phyloP scores from a whole-genome alignment of 2,113 vertebrate species.

The Oreochromis niloticus region DNA sequence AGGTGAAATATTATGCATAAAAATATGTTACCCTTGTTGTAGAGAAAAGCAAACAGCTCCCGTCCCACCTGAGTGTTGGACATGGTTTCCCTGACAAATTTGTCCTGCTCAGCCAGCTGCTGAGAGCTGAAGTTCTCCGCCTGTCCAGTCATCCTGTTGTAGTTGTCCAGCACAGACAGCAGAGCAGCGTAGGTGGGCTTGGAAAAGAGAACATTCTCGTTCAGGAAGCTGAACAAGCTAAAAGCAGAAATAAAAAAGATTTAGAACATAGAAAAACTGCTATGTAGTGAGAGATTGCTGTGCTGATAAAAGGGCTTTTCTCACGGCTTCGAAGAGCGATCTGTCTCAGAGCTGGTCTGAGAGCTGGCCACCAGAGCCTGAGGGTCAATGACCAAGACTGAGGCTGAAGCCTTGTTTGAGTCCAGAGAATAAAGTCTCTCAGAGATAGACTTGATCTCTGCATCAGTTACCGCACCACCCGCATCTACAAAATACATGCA shows the following conservation, averaged over 20 bases:
- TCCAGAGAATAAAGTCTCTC: slow-evolving; percentile 81
- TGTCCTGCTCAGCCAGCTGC: slow-evolving; percentile 81
- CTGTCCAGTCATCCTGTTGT: slow-evolving; percentile 76
- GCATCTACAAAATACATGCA: neutral
- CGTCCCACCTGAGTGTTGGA: slow-evolving; percentile 79
- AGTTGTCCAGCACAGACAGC: slow-evolving; percentile 86
- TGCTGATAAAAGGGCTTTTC: neutral
- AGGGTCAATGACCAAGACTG: slow-evolving; percentile 75
- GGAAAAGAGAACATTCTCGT: slow-evolving; percentile 80
- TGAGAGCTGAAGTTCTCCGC: slow-evolving; percentile 74
- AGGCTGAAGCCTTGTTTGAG: slow-evolving; percentile 76
- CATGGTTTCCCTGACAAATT: slow-evolving; percentile 81
- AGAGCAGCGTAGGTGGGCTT: slow-evolving; percentile 84
- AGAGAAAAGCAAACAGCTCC: slow-evolving; percentile 81
- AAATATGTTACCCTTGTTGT: slow-evolving; percentile 72
- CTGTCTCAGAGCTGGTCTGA: slow-evolving; percentile 57
- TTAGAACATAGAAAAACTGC: neutral
- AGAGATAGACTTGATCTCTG: slow-evolving; percentile 78
- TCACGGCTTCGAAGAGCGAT: slow-evolving; percentile 77
- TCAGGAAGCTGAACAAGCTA: slow-evolving; percentile 83
- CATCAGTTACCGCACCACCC: slow-evolving; percentile 52
- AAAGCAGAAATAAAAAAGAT: neutral
- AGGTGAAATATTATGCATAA: neutral
- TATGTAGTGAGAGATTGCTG: neutral
- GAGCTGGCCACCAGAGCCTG: slow-evolving; percentile 69